These are phyloP conservation scores for Chaetogeoica ovagalla DNA, from an alignment of 2,888 invertebrate species.

Conservation along the genomic window DNA sequence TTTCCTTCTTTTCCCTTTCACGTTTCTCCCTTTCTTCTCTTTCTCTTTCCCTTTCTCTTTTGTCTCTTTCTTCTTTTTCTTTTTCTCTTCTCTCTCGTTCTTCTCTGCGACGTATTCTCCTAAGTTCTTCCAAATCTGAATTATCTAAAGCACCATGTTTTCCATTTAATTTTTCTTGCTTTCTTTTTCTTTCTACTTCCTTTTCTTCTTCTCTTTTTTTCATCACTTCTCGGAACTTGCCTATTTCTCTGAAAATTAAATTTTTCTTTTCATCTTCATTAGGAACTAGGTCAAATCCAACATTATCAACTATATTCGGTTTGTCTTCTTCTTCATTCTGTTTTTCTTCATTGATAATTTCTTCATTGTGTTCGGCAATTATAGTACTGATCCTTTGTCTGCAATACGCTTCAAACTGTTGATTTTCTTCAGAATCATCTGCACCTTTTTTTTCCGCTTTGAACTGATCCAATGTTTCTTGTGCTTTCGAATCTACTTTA, in stretches of 20 bases:
- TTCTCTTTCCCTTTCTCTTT: conserved; percentile 58
- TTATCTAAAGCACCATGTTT: conserved; percentile 55
- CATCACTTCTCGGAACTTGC: conserved; percentile 95
- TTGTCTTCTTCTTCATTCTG: conserved; percentile 63
- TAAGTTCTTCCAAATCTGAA: conserved; percentile 49
- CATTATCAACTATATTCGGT: conserved; percentile 55
- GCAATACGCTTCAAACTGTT: conserved; percentile 75
- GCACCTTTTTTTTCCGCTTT: conserved; percentile 63
- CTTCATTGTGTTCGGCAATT: conserved; percentile 79
- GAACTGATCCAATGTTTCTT: conserved; percentile 89
- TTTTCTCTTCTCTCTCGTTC: conserved; percentile 52
- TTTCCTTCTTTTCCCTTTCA: conserved; percentile 56
- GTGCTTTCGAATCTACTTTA: conserved; percentile 96
- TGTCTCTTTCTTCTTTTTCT: conserved; percentile 55
- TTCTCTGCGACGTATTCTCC: conserved; percentile 49
- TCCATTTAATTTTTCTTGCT: conserved; percentile 57
- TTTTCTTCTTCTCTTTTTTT: conserved; percentile 82
- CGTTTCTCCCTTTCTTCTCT: conserved; percentile 58
- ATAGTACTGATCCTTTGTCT: conserved; percentile 77
- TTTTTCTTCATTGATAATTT: conserved; percentile 68
- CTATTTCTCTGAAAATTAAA: conserved; percentile 94
- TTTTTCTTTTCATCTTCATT: conserved; percentile 92
- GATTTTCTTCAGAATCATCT: conserved; percentile 63
- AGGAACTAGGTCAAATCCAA: conserved; percentile 46
- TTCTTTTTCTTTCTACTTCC: conserved; percentile 64